Evolutionary conservation across 2,113 vertebrate genomes (phyloP).

Genomic region (Percopsis transmontana): DNA sequence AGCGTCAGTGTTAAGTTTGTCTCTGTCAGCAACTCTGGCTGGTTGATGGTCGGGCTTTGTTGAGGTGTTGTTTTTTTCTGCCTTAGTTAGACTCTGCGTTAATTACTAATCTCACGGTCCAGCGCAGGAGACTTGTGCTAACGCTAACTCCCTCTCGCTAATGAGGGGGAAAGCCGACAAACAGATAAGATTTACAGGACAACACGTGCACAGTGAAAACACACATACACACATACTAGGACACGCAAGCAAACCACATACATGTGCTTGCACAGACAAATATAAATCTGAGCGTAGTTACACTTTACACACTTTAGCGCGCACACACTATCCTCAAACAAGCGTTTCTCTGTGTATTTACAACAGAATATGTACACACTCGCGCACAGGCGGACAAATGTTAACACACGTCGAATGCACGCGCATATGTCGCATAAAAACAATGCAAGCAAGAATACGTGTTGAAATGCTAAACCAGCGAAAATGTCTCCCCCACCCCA

Average conservation of each 20-base stretch:
- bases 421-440: slow-evolving; percentile 8
- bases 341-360: neutral
- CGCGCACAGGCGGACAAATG: slow-evolving; percentile 9
- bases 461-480: slow-evolving; percentile 58
- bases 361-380: slow-evolving; percentile 4
- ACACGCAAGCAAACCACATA: neutral
- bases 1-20: slow-evolving; percentile 41
- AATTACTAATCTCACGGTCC: slow-evolving; percentile 84
- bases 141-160: slow-evolving; percentile 76
- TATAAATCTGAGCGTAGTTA: slow-evolving; percentile 17
- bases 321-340: slow-evolving; percentile 1
- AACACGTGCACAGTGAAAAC: slow-evolving; percentile 27
- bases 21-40: slow-evolving; percentile 75
- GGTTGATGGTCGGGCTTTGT: slow-evolving; percentile 76
- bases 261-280: slow-evolving; percentile 3
- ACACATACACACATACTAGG: neutral
- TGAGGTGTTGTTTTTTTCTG: slow-evolving; percentile 78
- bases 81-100: slow-evolving; percentile 80
- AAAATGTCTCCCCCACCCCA: slow-evolving; percentile 24
- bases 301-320: neutral
- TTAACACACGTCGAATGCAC: slow-evolving; percentile 18
- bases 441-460: slow-evolving; percentile 39
- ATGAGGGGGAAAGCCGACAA: slow-evolving; percentile 80
- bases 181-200: slow-evolving; percentile 77
- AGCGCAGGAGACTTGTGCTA: slow-evolving; percentile 75